Evolutionary conservation across 2,113 vertebrate genomes (phyloP), one percentile per base, ranked within the genome.

Genomic region (Triplophysa tibetana): DNA sequence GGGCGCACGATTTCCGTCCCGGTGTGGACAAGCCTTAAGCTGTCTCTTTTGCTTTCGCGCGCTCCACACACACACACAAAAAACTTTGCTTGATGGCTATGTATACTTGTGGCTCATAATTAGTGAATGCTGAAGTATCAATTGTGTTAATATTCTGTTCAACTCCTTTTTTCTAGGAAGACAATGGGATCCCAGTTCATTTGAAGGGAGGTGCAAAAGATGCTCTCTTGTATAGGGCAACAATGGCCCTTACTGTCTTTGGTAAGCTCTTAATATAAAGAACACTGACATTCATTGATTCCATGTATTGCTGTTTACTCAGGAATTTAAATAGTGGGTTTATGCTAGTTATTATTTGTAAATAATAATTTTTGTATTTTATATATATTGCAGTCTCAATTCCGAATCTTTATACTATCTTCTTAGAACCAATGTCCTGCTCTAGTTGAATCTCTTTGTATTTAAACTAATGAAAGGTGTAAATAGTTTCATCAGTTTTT

Each of bases 141-240:
- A 9, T 29, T 63, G 13, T 21, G 9, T 17, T 75, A 26, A 45
- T 14, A 29, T 50, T 17, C 11, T 1, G 17, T 50, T 75, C 45
- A 58, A 50, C 29, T 77, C 70, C 21, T 50, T 70, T 78, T 83
- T 78, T 86, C 65, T 88, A 98, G 95, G 94, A 94, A 82, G 93
- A 95, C 85, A 93, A 95, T 87, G 93, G 92, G 19, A 33, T 96
- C 8, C 95, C 94, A 26, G 90, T 96, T 79, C 85, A 97, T 87
- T 92, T 97, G 16, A 96, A 96, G 87, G 95, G 94, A 24, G 96
- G 95, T 1, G 0, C 79, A n/a, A 85, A 77, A 72, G 95, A 95
- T 86, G 33, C 82, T 41, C 0, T 95, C 33, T 85, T 97, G 70
- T 96, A 93, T 84, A 91, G 86, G 85, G 6, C 86, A 73, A 95